Evolutionary conservation across 1,140 invertebrate species (phyloP), one percentile per base, ranked within the genome.

Genomic region (Drosophila kurseongensis): DNA sequence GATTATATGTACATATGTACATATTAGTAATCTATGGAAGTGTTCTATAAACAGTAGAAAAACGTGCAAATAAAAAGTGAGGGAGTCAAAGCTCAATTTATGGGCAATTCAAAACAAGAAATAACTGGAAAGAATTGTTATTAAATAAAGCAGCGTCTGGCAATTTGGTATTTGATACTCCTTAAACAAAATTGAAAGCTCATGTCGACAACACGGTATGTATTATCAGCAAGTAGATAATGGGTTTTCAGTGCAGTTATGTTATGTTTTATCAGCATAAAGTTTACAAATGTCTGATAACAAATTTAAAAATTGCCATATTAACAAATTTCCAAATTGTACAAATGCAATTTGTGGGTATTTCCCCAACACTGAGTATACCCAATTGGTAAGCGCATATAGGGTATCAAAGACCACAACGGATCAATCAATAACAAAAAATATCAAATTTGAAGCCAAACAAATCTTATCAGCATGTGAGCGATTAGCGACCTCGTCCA

Each of bases 381-480:
- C 47, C 38, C 14, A 7, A 10, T 14, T 9, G 6, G 8, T 38
- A n/a, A 18, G 4, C 14, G 9, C n/a, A n/a, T n/a, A n/a, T n/a
- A n/a, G 51, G 42, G 51, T 48, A 69, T 36, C 18, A 71, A 18
- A 23, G 4, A 38, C 23, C 55, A 16, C 47, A 73, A 52, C 67
- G 73, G 48, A 61, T 73, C 47, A 35, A 73, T 73, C 67, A 73
- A 69, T 54, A 54, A 52, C 23, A 23, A 57, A 45, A 52, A 52
- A 73, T 73, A 52, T 35, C 48, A 61, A 61, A 41, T 74, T 59
- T n/a, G 12, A 54, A 54, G 47, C 68, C 47, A 73, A 73, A 54
- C 48, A 60, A 73, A 73, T 73, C 69, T 73, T 47, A 73, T 73
- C 69, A 73, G 69, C 67, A 44, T 29, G n/a, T 32, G 32, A 54